Evolutionary conservation across 2,888 invertebrate genomes (phyloP).

Genomic region (Agrenia bidenticulata): DNA sequence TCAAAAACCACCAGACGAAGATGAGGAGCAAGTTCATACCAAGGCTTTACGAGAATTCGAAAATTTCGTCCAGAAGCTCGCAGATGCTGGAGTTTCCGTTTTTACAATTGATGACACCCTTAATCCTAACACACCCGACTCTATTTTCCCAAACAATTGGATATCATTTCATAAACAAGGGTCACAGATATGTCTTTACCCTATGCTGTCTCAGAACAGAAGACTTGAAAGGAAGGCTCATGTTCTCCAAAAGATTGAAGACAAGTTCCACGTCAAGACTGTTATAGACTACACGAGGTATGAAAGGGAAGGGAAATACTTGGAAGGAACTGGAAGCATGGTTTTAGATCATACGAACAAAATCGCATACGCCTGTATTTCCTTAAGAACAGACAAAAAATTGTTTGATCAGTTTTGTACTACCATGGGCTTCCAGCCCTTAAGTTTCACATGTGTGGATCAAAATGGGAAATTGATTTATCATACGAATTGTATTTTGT

Average conservation of each 20-base stretch:
- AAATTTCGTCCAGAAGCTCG: conserved; percentile 28
- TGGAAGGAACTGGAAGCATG: conserved; percentile 51
- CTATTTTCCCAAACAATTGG: conserved; percentile 50
- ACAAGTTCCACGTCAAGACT: conserved; percentile 21
- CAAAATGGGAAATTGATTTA: conserved; percentile 36
- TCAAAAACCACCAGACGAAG: conserved; percentile 22
- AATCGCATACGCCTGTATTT: conserved; percentile 42
- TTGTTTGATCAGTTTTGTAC: conserved; percentile 37
- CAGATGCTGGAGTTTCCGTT: conserved; percentile 29
- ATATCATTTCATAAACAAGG: conserved; percentile 31
- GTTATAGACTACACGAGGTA: conserved; percentile 35
- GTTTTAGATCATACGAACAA: conserved; percentile 39
- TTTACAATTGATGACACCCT: conserved; percentile 34
- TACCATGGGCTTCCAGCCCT: conserved; percentile 30
- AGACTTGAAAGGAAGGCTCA: conserved; percentile 33
- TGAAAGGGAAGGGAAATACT: conserved; percentile 34
- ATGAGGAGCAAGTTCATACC: conserved; percentile 23
- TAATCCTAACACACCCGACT: conserved; percentile 39
- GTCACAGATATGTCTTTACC: conserved; percentile 35
- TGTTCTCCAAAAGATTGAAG: conserved; percentile 11
- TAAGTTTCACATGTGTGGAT: conserved; percentile 38
- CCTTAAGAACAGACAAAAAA: conserved; percentile 33
- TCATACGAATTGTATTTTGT: conserved; percentile 51
- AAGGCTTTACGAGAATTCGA: conserved; percentile 44
- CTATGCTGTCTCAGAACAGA: conserved; percentile 43